phyloP scores from a whole-genome alignment of 1,140 invertebrate genomes.

The Gonioctena quinquepunctata region DNA sequence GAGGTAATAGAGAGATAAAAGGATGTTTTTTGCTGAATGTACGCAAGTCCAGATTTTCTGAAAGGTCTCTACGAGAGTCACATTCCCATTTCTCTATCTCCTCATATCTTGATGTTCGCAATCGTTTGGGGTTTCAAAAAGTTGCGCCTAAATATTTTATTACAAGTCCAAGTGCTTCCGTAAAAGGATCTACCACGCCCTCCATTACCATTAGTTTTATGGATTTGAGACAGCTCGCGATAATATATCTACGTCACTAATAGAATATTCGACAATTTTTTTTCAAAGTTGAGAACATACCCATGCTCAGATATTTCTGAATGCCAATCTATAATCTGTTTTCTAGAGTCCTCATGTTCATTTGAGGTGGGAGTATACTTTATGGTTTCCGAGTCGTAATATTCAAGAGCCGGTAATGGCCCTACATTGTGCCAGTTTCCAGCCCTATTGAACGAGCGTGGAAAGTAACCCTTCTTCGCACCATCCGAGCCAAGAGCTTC shows the following conservation, averaged over 20 bases:
- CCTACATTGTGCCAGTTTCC: constrained; percentile 24
- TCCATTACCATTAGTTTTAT: not conserved
- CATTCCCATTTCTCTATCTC: constrained; percentile 17
- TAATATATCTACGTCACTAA: constrained; percentile 22
- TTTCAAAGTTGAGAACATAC: constrained; percentile 18
- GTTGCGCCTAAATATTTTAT: not conserved
- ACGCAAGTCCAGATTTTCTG: not conserved
- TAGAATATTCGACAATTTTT: constrained; percentile 24
- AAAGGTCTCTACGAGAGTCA: not conserved
- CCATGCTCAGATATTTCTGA: not conserved
- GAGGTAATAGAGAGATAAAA: not conserved
- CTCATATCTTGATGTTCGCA: not conserved
- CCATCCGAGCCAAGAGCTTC: constrained; percentile 11
- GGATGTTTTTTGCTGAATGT: not conserved
- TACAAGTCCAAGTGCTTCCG: not conserved
- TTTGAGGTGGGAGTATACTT: not conserved
- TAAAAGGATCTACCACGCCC: not conserved
- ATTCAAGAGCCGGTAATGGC: constrained; percentile 10
- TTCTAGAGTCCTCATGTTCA: not conserved
- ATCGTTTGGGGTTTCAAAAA: not conserved
- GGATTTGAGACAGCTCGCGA: not conserved
- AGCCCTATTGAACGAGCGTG: constrained; percentile 27
- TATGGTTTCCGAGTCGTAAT: constrained; percentile 18
- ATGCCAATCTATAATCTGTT: constrained; percentile 21
- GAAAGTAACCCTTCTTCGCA: constrained; percentile 29